A percentile compares a stretch with the other conserved stretches of the same genome.
These are phyloP conservation scores for Gerris buenoi DNA, from an alignment of 1,140 invertebrate species.

Conservation along the genomic window DNA sequence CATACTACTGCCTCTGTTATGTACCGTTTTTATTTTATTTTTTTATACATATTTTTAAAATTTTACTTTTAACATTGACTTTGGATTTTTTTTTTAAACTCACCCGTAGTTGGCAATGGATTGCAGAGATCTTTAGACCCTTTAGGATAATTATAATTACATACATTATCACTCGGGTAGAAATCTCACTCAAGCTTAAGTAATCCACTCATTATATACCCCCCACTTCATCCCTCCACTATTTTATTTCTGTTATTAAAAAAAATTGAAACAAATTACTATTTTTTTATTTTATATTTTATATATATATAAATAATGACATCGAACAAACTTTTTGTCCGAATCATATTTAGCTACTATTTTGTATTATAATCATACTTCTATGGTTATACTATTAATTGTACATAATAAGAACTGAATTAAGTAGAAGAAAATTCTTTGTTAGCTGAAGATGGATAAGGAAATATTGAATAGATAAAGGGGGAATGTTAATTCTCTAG, in stretches of 20 bases:
- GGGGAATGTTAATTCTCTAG: too few species aligned
- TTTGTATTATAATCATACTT: too few species aligned
- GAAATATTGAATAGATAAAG: neutral
- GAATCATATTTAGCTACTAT: too few species aligned
- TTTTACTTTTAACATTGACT: neutral
- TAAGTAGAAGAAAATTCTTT: conserved; percentile 18
- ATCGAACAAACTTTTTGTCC: too few species aligned
- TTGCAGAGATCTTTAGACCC: conserved; percentile 6
- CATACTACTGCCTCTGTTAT: conserved; percentile 3
- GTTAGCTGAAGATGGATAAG: conserved; percentile 5
- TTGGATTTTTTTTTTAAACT: neutral
- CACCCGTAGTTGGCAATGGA: conserved; percentile 6
- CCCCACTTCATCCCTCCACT: too few species aligned
- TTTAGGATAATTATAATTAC: neutral
- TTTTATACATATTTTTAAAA: neutral
- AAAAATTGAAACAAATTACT: too few species aligned
- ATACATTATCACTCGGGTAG: neutral
- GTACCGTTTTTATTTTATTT: conserved; percentile 6
- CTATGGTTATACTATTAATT: too few species aligned
- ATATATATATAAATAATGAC: too few species aligned
- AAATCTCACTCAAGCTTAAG: neutral
- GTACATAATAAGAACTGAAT: too few species aligned
- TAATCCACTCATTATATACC: neutral
- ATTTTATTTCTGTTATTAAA: too few species aligned
- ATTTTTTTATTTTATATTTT: too few species aligned